Percentiles rank a stretch among this genome's conserved stretches.
phyloP scores from a whole-genome alignment of 2,113 vertebrate genomes.

The Ptychochromis oligacanthus region DNA sequence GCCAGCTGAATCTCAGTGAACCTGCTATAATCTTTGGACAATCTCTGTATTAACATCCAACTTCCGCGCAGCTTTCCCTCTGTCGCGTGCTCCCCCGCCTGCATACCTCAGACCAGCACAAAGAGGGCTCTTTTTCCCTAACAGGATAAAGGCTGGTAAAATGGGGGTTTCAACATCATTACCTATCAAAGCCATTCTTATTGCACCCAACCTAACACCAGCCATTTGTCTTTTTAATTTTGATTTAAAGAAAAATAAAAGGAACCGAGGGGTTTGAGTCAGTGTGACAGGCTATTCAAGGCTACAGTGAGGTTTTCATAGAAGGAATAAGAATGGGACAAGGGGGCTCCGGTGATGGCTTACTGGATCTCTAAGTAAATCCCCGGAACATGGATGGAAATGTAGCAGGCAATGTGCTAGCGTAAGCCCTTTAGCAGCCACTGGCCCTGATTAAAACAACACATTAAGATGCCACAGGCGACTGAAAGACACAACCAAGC shows the following conservation, averaged over 20 bases:
- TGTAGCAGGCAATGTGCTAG: constrained; percentile 51
- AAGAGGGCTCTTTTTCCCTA: constrained; percentile 46
- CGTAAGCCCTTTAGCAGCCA: constrained; percentile 59
- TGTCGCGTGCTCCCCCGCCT: constrained; percentile 26
- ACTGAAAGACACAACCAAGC: constrained; percentile 43
- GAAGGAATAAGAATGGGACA: constrained; percentile 38
- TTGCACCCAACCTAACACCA: constrained; percentile 50
- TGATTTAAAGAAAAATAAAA: constrained; percentile 18
- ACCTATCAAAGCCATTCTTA: constrained; percentile 65
- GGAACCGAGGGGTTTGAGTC: constrained; percentile 11
- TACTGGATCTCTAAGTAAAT: constrained; percentile 62
- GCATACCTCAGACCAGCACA: constrained; percentile 50
- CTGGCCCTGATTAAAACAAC: constrained; percentile 71
- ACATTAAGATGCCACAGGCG: constrained; percentile 70
- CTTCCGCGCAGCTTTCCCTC: constrained; percentile 44
- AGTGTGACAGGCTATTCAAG: constrained; percentile 12
- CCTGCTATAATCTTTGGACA: constrained; percentile 75
- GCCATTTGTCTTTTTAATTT: constrained; percentile 71
- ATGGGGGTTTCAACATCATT: constrained; percentile 68
- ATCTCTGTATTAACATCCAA: constrained; percentile 76
- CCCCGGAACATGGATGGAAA: constrained; percentile 45
- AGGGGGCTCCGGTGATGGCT: constrained; percentile 38
- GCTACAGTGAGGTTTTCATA: constrained; percentile 33
- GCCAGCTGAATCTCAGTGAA: constrained; percentile 69
- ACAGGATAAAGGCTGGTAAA: constrained; percentile 70